phyloP scores from a whole-genome alignment of 2,113 vertebrate genomes.

The Micronycteris hirsuta region DNA sequence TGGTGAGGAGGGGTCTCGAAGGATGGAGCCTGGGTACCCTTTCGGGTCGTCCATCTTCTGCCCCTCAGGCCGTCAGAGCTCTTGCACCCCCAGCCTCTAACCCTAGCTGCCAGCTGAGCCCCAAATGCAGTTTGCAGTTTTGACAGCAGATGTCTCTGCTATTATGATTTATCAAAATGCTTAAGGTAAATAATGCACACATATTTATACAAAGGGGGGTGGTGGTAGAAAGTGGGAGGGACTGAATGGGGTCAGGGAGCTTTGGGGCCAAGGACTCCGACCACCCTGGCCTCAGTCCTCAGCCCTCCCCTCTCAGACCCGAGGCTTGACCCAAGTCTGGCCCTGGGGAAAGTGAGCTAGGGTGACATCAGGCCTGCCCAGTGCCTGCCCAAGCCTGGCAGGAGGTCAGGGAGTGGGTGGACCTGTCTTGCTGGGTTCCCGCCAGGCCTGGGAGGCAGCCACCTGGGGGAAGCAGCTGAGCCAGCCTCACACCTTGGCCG shows the following conservation, averaged over 20 bases:
- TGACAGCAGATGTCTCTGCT: conserved; percentile 90
- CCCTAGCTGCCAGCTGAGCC: background rate
- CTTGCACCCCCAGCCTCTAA: background rate
- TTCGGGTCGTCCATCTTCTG: background rate
- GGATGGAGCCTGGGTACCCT: background rate
- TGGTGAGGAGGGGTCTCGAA: conserved; percentile 15
- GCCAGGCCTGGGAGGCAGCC: conserved; percentile 61
- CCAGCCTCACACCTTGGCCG: conserved; percentile 89
- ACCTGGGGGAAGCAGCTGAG: conserved; percentile 80
- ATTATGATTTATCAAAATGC: conserved; percentile 90
- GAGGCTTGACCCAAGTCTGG: background rate
- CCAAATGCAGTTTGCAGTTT: conserved; percentile 87
- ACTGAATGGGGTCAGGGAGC: background rate
- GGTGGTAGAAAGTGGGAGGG: background rate
- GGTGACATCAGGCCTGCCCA: background rate
- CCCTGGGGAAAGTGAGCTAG: background rate
- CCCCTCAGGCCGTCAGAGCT: background rate
- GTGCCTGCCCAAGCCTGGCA: background rate
- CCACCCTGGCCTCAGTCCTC: background rate
- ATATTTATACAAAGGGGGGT: conserved; percentile 78
- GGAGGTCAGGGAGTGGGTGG: conserved; percentile 21
- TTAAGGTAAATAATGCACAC: conserved; percentile 86
- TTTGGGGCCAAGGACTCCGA: background rate
- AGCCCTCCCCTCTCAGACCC: background rate
- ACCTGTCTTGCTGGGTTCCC: conserved; percentile 16